Evolutionary conservation across 2,888 invertebrate genomes (phyloP), one percentile per base, ranked within the genome.

Genomic region (Agapetus fuscipes): DNA sequence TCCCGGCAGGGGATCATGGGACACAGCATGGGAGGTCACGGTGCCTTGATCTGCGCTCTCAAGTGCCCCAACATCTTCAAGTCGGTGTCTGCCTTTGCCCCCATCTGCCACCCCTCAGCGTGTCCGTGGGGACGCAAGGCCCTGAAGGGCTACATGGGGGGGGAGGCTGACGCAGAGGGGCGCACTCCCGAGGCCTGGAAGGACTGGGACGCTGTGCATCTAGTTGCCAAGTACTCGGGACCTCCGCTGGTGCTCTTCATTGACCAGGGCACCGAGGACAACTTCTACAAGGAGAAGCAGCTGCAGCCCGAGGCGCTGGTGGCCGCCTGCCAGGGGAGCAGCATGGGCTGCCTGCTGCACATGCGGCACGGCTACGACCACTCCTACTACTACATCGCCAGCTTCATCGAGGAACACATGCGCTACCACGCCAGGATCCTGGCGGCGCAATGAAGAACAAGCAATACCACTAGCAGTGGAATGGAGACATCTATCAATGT

Each of bases 1-100:
- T 72, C 72, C 7, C 72, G 72, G 52, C 76, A 81, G 52, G 83
- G 85, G 9, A 84, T 88, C 43, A 83, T 81, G 75, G 88, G 87
- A 1, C 86, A 87, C 53, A 83, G 95, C 56, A 98, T 98, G 97
- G 97, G 97, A 43, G 97, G 97, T 15, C 96, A 97, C 65, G 97
- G 98, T 17, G 95, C 96, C 11, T 60, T 97, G 31, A 79, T 93
- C 36, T 85, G 86, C 55, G 85, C 87, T 3, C 62, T 98, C 28
- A 87, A 89, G 61, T 93, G 91, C 62, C 95, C 95, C 7, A 87
- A 86, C 10, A 64, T 83, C 40, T 97, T 86, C 62, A 78, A 78
- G 54, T 80, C 84, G 6, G 91, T 94, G 1, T 94, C 95, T 46
- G 94, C 91, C 3, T 96, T 98, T 70, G 80, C 97, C 3, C 95